phyloP scores from a whole-genome alignment of 2,797 vertebrate genomes.

The Merluccius polli region DNA sequence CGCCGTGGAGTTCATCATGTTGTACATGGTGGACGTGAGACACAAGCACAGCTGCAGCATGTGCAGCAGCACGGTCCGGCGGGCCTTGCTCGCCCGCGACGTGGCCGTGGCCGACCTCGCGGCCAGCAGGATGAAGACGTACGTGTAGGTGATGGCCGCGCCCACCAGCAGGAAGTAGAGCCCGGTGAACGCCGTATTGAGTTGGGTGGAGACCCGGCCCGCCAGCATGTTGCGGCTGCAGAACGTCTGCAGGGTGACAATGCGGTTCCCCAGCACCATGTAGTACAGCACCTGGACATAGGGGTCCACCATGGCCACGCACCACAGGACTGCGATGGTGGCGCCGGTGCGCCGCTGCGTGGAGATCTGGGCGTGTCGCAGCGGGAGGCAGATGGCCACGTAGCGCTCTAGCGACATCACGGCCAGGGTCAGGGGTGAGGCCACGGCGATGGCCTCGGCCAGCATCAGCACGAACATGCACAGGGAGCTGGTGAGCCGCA shows the following conservation, averaged over 20 bases:
- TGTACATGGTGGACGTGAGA: slow-evolving; percentile 45
- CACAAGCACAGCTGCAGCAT: slow-evolving; percentile 53
- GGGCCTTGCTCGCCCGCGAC: slow-evolving; percentile 26
- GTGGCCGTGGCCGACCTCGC: slow-evolving; percentile 26
- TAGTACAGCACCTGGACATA: slow-evolving; percentile 29
- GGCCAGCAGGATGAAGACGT: slow-evolving; percentile 38
- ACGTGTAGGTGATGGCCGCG: slow-evolving; percentile 49
- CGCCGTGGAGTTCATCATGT: slow-evolving; percentile 17
- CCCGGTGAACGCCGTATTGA: slow-evolving; percentile 28
- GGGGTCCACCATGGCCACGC: slow-evolving; percentile 33
- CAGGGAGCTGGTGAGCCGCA: slow-evolving; percentile 31
- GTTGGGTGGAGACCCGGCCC: slow-evolving; percentile 15
- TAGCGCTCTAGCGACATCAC: slow-evolving; percentile 63
- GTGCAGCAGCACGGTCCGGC: slow-evolving; percentile 54
- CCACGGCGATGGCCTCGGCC: slow-evolving; percentile 15
- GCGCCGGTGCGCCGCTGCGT: slow-evolving; percentile 20
- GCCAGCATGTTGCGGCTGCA: slow-evolving; percentile 25
- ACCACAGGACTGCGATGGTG: slow-evolving; percentile 46
- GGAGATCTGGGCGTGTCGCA: slow-evolving; percentile 43
- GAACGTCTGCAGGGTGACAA: neutral
- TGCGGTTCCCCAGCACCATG: slow-evolving; percentile 9
- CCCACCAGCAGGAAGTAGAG: slow-evolving; percentile 41
- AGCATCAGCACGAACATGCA: slow-evolving; percentile 36
- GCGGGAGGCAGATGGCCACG: slow-evolving; percentile 57
- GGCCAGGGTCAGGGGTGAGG: slow-evolving; percentile 55